These are phyloP conservation scores for Xyrauchen texanus DNA, from an alignment of 2,113 vertebrate genomes.

Conservation along the genomic window DNA sequence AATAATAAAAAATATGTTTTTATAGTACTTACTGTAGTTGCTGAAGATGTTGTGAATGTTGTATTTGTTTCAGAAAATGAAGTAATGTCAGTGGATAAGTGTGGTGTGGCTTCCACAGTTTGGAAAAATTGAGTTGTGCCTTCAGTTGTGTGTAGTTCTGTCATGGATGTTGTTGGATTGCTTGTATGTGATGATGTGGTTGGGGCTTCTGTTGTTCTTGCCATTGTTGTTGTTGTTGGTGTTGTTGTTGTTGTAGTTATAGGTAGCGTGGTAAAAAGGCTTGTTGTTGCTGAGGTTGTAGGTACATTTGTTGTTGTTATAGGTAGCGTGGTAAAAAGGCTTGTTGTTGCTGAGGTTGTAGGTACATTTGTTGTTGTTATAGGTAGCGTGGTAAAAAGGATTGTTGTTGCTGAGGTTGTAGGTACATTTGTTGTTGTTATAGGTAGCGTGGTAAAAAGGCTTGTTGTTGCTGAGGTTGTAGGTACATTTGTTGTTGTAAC, in stretches of 20 bases:
- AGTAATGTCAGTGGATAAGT: fast-evolving
- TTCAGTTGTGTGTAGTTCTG: neutral
- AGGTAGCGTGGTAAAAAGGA: too few relatives aligned
- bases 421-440: too few relatives aligned
- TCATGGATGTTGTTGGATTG: neutral
- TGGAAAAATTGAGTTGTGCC: neutral
- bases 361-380: too few relatives aligned
- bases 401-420: neutral
- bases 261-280: too few relatives aligned
- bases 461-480: neutral
- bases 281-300: too few relatives aligned
- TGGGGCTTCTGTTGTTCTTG: neutral
- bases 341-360: neutral
- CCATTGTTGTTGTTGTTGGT: neutral
- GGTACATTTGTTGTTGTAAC: too few relatives aligned
- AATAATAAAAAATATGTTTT: neutral
- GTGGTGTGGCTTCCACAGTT: neutral
- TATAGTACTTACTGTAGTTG: neutral
- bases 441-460: too few relatives aligned
- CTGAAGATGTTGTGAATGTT: neutral
- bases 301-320: too few relatives aligned
- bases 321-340: too few relatives aligned
- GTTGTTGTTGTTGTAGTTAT: neutral
- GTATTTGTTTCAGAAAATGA: neutral
- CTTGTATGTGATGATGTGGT: neutral